Evolutionary conservation across 2,113 vertebrate genomes (phyloP).

Genomic region (Polypterus bichir): DNA sequence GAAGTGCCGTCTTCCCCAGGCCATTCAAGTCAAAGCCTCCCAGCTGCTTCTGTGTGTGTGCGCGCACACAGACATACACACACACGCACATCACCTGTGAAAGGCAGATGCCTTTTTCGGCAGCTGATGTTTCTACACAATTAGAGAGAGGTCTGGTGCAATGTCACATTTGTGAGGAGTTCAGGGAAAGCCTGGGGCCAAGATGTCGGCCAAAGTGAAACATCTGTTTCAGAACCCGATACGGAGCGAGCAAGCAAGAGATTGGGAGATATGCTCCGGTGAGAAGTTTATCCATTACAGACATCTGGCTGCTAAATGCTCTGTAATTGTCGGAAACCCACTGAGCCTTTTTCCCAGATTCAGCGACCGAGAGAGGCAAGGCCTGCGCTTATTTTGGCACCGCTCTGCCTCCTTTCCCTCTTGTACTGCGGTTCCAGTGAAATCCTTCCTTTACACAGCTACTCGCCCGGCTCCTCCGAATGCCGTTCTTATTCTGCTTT

Average conservation of each 20-base stretch:
- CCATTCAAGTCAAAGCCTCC: too few relatives aligned
- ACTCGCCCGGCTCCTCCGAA: too few relatives aligned
- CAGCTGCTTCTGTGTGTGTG: too few relatives aligned
- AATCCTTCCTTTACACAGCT: too few relatives aligned
- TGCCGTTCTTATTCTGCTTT: too few relatives aligned
- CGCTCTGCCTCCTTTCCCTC: too few relatives aligned
- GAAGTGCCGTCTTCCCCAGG: too few relatives aligned
- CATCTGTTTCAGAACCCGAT: neutral
- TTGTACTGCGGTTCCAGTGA: too few relatives aligned
- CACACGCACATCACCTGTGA: too few relatives aligned
- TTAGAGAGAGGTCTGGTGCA: neutral
- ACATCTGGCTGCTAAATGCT: constrained; percentile 1
- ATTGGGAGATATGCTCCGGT: neutral
- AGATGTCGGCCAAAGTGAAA: neutral
- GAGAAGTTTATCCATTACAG: neutral
- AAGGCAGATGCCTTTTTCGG: too few relatives aligned
- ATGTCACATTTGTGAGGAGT: neutral
- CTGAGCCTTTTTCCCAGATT: neutral
- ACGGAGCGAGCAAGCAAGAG: neutral
- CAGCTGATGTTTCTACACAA: neutral
- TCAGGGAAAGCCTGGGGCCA: neutral
- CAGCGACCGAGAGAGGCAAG: neutral
- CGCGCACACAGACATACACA: too few relatives aligned
- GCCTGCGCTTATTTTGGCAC: neutral
- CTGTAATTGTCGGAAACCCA: neutral